phyloP scores from a whole-genome alignment of 1,140 invertebrate genomes.

The Drosophila punjabiensis region DNA sequence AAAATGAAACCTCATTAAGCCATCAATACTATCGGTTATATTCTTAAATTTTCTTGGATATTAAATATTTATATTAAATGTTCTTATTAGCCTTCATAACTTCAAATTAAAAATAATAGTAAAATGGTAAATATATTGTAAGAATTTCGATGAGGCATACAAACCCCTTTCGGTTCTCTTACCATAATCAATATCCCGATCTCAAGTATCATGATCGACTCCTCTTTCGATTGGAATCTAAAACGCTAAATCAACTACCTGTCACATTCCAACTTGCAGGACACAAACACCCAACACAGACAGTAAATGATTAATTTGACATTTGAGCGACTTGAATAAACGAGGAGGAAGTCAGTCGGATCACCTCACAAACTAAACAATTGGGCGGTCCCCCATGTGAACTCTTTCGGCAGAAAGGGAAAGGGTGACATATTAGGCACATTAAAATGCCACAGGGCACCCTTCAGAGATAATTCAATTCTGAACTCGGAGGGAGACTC shows the following conservation, averaged over 20 bases:
- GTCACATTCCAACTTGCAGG: slow-evolving; percentile 40
- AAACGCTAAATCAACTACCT: slow-evolving; percentile 65
- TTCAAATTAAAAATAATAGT: neutral
- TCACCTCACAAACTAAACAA: slow-evolving; percentile 31
- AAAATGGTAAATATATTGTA: too few species aligned
- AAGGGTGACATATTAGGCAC: slow-evolving; percentile 76
- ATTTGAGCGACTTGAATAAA: slow-evolving; percentile 61
- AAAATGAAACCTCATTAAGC: neutral
- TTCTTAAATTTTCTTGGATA: neutral
- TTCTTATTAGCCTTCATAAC: too few species aligned
- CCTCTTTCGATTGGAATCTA: slow-evolving; percentile 29
- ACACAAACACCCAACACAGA: slow-evolving; percentile 5
- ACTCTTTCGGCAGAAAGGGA: slow-evolving; percentile 52
- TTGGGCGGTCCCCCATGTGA: slow-evolving; percentile 69
- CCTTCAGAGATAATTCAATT: slow-evolving; percentile 72
- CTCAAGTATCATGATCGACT: neutral
- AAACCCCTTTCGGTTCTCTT: neutral
- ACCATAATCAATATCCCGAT: slow-evolving; percentile 41
- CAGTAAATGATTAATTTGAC: slow-evolving; percentile 76
- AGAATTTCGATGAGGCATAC: neutral
- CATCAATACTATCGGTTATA: neutral
- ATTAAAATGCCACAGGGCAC: slow-evolving; percentile 77
- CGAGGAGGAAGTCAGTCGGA: slow-evolving; percentile 56
- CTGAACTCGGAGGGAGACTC: slow-evolving; percentile 30
- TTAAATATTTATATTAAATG: neutral